phyloP scores from a whole-genome alignment of 2,888 invertebrate species.

The Pheosia tremula region DNA sequence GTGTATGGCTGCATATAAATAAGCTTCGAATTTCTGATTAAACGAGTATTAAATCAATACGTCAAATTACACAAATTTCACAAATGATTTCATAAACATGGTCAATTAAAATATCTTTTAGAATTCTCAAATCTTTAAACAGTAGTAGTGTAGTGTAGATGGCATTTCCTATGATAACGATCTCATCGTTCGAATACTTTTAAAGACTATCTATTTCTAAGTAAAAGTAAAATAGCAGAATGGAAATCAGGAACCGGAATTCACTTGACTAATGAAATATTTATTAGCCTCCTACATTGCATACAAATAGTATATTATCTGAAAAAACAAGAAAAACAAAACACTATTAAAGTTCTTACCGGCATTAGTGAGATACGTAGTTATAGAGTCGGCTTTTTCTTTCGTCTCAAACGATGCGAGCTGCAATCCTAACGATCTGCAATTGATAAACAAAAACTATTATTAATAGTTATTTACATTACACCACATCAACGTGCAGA shows the following conservation, averaged over 20 bases:
- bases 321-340: constrained; percentile 14
- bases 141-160: too few species aligned
- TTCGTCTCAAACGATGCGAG: constrained; percentile 93
- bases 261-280: not conserved
- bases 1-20: too few species aligned
- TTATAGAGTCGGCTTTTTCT: constrained; percentile 94
- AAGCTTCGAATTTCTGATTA: too few species aligned
- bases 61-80: too few species aligned
- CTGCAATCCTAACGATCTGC: constrained; percentile 91
- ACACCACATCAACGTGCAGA: too few species aligned
- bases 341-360: constrained; percentile 70
- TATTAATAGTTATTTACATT: constrained; percentile 10
- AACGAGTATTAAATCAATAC: too few species aligned
- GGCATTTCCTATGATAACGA: too few species aligned
- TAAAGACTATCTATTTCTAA: not conserved
- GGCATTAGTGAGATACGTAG: constrained; percentile 92
- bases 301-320: not conserved
- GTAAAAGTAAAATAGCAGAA: constrained; percentile 2
- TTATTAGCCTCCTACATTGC: not conserved
- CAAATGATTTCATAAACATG: too few species aligned
- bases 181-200: not conserved
- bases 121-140: too few species aligned
- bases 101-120: too few species aligned
- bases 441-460: constrained; percentile 36
- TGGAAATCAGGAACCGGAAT: not conserved